Base-by-base conservation (phyloP, 2,888 invertebrate species). In the Leptodirus hochenwartii region DNA sequence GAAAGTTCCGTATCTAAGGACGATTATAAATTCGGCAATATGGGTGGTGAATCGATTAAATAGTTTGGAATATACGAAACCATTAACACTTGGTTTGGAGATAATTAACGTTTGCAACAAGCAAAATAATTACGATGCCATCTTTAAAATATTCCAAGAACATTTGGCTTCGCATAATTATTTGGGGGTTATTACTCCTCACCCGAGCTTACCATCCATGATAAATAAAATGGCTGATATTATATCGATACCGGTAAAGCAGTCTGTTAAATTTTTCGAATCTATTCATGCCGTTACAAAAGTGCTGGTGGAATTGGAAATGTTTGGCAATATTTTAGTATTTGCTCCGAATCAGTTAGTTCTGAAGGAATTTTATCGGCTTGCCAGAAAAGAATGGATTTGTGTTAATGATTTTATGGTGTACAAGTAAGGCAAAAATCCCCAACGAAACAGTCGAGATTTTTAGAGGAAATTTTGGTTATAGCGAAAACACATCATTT, bases 11-110 rank as follows among this genome's bases (percentile, higher is more conserved):
- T 29, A 28, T 13, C 31, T 33, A 31, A 27, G 35, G 33, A 47
- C 49, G 2, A 25, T 47, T 4, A 37, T 47, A 5, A 46, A 47
- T 30, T 43, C 51, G 2, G 49, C 51, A 2, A 39, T 47, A 27
- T 56, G 54, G 54, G 45, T 44, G 2, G 36, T 39, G 2, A 41
- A 54, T 26, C 42, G 51, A 14, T 20, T 54, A 4, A 53, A 54
- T 34, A 41, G 39, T 26, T 37, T 54, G 15, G 40, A 49, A 31
- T 30, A 39, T 6, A 30, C 44, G 5, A 23, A 38, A 6, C 44
- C 44, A 4, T 28, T 50, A 4, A 42, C 38, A 22, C 25, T 53
- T 2, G 52, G 50, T 6, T 14, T 53, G 3, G 30, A 38, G 4
- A 40, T 52, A 4, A 47, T 44, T 35, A 42, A 47, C 30, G 39